These are phyloP conservation scores for Triplophysa yarkandensis DNA, from an alignment of 2,797 vertebrate genomes.

Conservation along the genomic window DNA sequence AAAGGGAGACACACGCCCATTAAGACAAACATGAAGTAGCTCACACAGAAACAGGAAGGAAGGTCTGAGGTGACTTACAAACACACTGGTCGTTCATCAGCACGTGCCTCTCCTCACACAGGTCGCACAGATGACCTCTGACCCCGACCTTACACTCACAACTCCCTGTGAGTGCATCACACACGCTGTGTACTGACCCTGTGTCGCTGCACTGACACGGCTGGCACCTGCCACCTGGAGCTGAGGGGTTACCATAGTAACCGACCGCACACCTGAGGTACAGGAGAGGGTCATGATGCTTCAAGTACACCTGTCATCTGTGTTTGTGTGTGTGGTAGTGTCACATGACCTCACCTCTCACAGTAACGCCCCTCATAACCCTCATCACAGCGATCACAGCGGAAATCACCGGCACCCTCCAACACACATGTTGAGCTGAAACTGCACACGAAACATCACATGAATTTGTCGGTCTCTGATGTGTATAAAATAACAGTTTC, in stretches of 20 bases:
- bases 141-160: constrained; percentile 86
- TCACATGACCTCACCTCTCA: constrained; percentile 77
- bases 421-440: constrained; percentile 89
- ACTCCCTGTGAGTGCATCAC: constrained; percentile 76
- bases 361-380: constrained; percentile 91
- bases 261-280: constrained; percentile 83
- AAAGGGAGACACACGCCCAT: not conserved
- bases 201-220: constrained; percentile 76
- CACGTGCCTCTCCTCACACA: constrained; percentile 80
- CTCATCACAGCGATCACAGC: constrained; percentile 80
- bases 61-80: constrained; percentile 76
- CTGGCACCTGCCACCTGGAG: constrained; percentile 73
- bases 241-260: constrained; percentile 83
- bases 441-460: constrained; percentile 66
- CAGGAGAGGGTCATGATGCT: not conserved
- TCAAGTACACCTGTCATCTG: not conserved
- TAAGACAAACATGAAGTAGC: not conserved
- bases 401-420: constrained; percentile 79
- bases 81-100: constrained; percentile 79
- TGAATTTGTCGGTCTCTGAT: not conserved
- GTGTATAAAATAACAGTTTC: no score
- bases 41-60: no score
- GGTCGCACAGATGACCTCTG: constrained; percentile 81
- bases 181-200: constrained; percentile 77
- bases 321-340: not conserved